phyloP scores from a whole-genome alignment of 2,888 invertebrate species.

The Nineta flava region DNA sequence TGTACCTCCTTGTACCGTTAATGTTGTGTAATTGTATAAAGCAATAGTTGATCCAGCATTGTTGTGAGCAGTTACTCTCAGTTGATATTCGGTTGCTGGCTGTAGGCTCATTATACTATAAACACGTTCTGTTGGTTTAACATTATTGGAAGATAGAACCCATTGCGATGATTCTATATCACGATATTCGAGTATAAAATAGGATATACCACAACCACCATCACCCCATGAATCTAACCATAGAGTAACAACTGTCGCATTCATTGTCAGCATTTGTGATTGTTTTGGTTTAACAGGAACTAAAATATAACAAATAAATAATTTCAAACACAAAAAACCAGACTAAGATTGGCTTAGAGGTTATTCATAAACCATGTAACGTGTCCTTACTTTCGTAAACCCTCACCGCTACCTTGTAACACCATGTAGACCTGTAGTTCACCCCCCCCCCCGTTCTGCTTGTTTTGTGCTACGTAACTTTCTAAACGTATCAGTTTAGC shows the following conservation, averaged over 20 bases:
- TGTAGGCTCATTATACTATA: constrained; percentile 63
- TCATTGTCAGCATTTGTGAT: constrained; percentile 66
- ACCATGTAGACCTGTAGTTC: too few species aligned
- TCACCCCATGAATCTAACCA: constrained; percentile 82
- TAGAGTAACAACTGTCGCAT: constrained; percentile 71
- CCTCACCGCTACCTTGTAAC: too few species aligned
- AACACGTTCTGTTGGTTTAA: constrained; percentile 64
- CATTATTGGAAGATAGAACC: constrained; percentile 67
- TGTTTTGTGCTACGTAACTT: too few species aligned
- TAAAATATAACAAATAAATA: constrained; percentile 24
- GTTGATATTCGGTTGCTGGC: constrained; percentile 58
- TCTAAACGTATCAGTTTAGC: too few species aligned
- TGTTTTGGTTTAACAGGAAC: constrained; percentile 65
- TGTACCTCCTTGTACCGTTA: constrained; percentile 59
- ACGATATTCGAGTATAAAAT: constrained; percentile 70
- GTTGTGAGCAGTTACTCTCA: constrained; percentile 66
- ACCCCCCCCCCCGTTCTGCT: too few species aligned
- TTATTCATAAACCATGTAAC: too few species aligned
- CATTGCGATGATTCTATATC: constrained; percentile 49
- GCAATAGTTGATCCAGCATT: constrained; percentile 74
- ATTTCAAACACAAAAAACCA: background rate
- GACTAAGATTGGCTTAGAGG: too few species aligned
- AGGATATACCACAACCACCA: constrained; percentile 74
- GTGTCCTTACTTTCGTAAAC: too few species aligned
- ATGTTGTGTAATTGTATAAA: constrained; percentile 71